Evolutionary conservation across 2,888 invertebrate genomes (phyloP).

Genomic region (Emmelina monodactyla): DNA sequence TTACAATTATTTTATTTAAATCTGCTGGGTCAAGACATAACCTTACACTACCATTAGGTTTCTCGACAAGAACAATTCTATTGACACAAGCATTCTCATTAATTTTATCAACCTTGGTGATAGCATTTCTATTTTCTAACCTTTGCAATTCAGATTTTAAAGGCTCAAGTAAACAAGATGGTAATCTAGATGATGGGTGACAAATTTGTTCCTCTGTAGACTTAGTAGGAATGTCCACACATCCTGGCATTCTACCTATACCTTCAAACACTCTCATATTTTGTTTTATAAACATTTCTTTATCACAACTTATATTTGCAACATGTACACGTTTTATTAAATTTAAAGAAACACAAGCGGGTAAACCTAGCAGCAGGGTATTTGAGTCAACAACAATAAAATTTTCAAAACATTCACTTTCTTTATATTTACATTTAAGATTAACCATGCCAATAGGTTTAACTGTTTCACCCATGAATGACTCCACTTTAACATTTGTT

Average conservation of each 20-base stretch:
- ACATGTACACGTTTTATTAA: conserved; percentile 3
- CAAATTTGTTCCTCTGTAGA: conserved; percentile 6
- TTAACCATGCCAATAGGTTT: too few species aligned
- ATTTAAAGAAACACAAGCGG: conserved; percentile 9
- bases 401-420: too few species aligned
- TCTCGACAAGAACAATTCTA: conserved; percentile 11
- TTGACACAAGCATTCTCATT: conserved; percentile 14
- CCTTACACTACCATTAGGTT: conserved; percentile 8
- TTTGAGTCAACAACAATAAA: too few species aligned
- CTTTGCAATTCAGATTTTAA: conserved; percentile 8
- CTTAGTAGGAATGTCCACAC: not conserved
- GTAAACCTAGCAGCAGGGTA: conserved; percentile 12
- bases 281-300: conserved; percentile 3
- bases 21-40: conserved; percentile 10
- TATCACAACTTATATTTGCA: not conserved
- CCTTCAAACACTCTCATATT: conserved; percentile 1
- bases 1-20: conserved; percentile 14
- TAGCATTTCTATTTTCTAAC: conserved; percentile 9
- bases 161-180: conserved; percentile 5
- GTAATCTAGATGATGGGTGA: conserved; percentile 5
- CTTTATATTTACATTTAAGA: too few species aligned
- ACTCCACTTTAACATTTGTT: too few species aligned
- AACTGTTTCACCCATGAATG: too few species aligned
- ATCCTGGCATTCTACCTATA: too few species aligned
- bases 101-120: conserved; percentile 13